Evolutionary conservation across 2,113 vertebrate genomes (phyloP), one percentile per base, ranked within the genome.

Genomic region (Dicerorhinus sumatrensis): DNA sequence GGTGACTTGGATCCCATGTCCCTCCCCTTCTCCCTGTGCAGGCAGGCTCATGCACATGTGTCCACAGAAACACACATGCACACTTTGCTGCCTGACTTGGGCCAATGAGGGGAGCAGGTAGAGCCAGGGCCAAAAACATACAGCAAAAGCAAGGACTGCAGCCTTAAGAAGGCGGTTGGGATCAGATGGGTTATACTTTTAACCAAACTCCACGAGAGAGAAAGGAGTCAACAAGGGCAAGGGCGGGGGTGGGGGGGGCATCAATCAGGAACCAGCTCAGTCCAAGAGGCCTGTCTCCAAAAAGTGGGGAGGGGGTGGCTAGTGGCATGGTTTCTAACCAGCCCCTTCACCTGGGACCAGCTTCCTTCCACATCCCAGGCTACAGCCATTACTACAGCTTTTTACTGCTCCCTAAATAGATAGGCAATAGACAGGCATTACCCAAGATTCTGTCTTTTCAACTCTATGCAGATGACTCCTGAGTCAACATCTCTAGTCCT

Each of bases 361-460:
- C 51, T 42, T 92, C 62, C 76, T 77, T 76, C 80, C 29, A 83
- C 39, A 76, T 8, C 36, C 51, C 60, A 80, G 48, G 48, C 33
- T 51, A 63, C 12, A 93, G 67, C 29, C 10, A 83, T 70, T 77
- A 72, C 72, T 79, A 97, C 13, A 81, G 36, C 8, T 83, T 92
- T 39, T 91, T 80, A 51, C 27, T 96, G 63, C 17, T 65, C 77
- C 9, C 65, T 73, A 96, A 60, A 79, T 31, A 97, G 27, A 51
- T 3, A 79, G 8, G 42, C 27, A 91, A 83, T 3, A 72, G 46
- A 60, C 8, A 77, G 11, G 51, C 67, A 70, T 91, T 70, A 96
- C 60, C 51, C 69, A 91, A 82, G 25, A 94, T 77, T 70, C 56
- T 60, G 33, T 65, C 72, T 84, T 94, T 82, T 83, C 73, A 92